A percentile compares a stretch with the other conserved stretches of the same genome.
phyloP scores from a whole-genome alignment of 35 echinoderm and acorn worm species.

The Chiridota heheva region DNA sequence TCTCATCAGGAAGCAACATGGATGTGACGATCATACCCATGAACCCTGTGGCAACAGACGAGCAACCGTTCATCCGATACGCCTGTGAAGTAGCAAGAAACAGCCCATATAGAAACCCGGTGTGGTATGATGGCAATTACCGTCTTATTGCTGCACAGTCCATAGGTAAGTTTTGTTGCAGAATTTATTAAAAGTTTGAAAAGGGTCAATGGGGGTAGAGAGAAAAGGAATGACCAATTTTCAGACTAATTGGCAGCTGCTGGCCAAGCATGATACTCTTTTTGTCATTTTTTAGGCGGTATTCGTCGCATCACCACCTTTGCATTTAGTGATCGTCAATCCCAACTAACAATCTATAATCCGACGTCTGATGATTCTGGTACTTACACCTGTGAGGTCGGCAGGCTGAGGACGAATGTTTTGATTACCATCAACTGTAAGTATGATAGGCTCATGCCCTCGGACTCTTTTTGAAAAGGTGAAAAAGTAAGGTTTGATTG shows the following conservation, averaged over 20 bases:
- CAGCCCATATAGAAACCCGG: constrained; percentile 51
- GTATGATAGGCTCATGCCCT: too few species aligned
- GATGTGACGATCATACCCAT: constrained; percentile 38
- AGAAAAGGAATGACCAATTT: constrained; percentile 7
- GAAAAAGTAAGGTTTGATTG: too few species aligned
- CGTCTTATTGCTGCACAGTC: not conserved
- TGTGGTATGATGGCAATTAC: constrained; percentile 60
- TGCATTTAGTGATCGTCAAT: constrained; percentile 31
- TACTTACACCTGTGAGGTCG: constrained; percentile 66
- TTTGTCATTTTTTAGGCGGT: not conserved
- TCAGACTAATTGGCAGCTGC: not conserved
- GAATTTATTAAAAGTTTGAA: not conserved
- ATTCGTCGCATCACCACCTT: constrained; percentile 3
- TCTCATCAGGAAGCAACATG: too few species aligned
- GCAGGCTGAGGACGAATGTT: constrained; percentile 38
- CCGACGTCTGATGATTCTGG: constrained; percentile 58
- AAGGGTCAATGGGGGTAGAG: too few species aligned
- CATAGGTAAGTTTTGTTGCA: not conserved
- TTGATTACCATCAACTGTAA: constrained; percentile 41
- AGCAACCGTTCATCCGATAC: constrained; percentile 53
- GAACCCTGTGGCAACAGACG: constrained; percentile 3
- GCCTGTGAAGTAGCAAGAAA: constrained; percentile 46
- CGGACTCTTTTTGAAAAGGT: too few species aligned
- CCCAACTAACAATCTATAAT: constrained; percentile 51
- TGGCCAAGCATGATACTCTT: not conserved